Percentiles rank a stretch among this genome's conserved stretches.
phyloP scores from a whole-genome alignment of 92 coral and sea anemone genomes.

The Actinostola sp. region DNA sequence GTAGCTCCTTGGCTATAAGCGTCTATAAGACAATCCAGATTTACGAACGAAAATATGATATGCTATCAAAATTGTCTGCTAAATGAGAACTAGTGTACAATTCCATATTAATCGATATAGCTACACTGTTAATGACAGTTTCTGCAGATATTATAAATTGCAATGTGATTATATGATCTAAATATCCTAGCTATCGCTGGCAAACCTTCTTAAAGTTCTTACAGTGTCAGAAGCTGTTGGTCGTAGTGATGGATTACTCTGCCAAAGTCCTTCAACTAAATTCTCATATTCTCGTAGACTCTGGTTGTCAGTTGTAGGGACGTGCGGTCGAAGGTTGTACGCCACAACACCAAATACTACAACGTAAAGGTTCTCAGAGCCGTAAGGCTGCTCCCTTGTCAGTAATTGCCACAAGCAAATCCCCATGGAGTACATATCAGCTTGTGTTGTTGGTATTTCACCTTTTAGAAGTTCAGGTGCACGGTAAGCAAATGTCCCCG shows the following conservation, averaged over 20 bases:
- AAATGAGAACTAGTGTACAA: neutral
- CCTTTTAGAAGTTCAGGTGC: constrained; percentile 98
- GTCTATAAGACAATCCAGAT: no score
- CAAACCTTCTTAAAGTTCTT: constrained; percentile 47
- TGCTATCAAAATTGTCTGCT: no score
- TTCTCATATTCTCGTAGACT: constrained; percentile 64
- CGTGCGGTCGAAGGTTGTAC: constrained; percentile 90
- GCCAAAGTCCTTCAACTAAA: constrained; percentile 85
- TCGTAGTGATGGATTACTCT: constrained; percentile 64
- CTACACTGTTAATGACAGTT: neutral
- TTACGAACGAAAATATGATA: no score
- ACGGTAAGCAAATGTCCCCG: constrained; percentile 96
- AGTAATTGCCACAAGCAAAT: constrained; percentile 93
- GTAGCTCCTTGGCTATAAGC: no score
- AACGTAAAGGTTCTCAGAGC: constrained; percentile 91
- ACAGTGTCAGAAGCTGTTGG: constrained; percentile 81
- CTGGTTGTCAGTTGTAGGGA: constrained; percentile 69
- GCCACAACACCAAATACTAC: constrained; percentile 98
- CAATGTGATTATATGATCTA: no score
- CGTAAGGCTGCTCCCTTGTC: constrained; percentile 91
- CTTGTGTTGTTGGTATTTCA: constrained; percentile 89
- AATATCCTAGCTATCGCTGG: neutral
- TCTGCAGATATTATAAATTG: neutral
- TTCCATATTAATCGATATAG: neutral
- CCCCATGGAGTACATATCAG: constrained; percentile 95